Base-by-base conservation (phyloP, 2,113 vertebrate genomes). In the Tenebrosternarchus preto region DNA sequence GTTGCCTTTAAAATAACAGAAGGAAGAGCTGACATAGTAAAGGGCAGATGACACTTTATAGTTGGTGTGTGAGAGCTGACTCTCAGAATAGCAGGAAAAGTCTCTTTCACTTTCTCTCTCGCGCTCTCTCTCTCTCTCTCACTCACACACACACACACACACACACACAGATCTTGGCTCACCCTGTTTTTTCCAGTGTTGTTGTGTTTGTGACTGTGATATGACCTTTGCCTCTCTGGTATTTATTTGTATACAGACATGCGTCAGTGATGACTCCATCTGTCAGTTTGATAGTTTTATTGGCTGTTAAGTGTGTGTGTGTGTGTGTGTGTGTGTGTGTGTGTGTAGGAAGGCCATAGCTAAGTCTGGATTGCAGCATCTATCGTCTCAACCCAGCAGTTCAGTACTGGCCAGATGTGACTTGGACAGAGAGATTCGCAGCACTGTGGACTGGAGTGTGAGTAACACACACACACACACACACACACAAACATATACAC, bases 371-470 rank as follows among this genome's bases (percentile, higher is more conserved):
- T 93, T 96, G 15, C 94, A 94, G 79, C 95, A 97, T 77, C 91
- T 98, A 85, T 90, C 94, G 73, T 90, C 93, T 61, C 93, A 94
- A 39, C 94, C 95, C 70, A 90, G 90, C 55, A 91, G 93, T 0
- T 86, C 91, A 0, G 86, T 92, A 0, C 86, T 94, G 84, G 84
- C 81, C 80, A 92, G 92, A 80, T 83, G 88, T 0, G 95, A 98
- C 76, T 84, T 91, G 0, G 96, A 97, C 78, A 86, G 92, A 22
- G 93, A 92, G 77, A 94, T 97, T 33, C 91, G 94, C 83, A 95
- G 87, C 81, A 94, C 93, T 0, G 93, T 97, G 84, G 97, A 98
- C 91, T 98, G 97, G 97, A 96, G 90, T 0, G 97, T 98, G 92
- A 98, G 97, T 17, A 19, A 1, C 6, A 66, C 57, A 72, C 31